Conservation (phyloP, 2,797 vertebrate species). For the Erethizon dorsatum region DNA sequence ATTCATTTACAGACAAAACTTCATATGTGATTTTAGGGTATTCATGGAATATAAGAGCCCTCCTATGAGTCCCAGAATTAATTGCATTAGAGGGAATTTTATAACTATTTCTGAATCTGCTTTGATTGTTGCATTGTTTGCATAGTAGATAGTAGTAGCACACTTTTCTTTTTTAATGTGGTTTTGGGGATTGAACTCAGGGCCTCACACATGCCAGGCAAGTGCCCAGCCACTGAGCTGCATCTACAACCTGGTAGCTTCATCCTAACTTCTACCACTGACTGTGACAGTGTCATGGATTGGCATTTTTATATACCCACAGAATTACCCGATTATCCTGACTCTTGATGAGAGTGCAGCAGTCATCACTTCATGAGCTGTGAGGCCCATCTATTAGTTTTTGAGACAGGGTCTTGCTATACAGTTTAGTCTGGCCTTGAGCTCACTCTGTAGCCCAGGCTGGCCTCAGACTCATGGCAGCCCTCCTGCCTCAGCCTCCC, state of each 20-base stretch:
- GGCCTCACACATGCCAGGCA: neutral
- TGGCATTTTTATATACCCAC: conserved; percentile 5
- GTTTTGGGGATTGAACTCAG: neutral
- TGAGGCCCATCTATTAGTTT: neutral
- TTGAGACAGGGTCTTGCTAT: neutral
- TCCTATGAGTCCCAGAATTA: neutral
- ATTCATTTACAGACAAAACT: neutral
- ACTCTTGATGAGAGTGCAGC: neutral
- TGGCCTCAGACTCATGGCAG: neutral
- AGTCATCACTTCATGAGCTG: neutral
- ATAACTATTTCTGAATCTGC: conserved; percentile 1
- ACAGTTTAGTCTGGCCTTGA: neutral
- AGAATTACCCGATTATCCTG: neutral
- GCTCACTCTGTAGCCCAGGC: neutral
- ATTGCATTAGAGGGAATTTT: conserved; percentile 19
- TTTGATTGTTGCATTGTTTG: conserved; percentile 54
- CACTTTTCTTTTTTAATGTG: neutral
- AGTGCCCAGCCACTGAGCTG: neutral
- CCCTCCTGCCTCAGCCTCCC: neutral
- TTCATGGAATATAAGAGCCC: neutral
- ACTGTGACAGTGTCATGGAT: neutral
- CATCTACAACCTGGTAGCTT: neutral
- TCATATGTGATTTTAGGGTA: conserved; percentile 31
- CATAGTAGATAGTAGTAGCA: neutral
- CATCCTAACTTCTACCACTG: neutral